These are phyloP conservation scores for Drosophila helvetica DNA, from an alignment of 2,888 invertebrate genomes.

Conservation along the genomic window DNA sequence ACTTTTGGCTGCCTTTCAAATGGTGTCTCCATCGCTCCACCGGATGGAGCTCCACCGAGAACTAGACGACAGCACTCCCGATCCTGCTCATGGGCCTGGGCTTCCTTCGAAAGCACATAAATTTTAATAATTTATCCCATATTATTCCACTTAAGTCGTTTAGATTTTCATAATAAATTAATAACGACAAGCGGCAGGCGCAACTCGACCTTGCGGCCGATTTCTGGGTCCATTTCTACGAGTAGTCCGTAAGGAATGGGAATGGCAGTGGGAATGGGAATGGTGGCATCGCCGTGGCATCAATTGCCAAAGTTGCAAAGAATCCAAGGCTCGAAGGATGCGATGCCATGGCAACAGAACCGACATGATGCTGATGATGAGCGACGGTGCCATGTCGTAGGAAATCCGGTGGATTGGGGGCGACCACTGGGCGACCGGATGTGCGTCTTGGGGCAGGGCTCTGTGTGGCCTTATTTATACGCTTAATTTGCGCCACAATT, in stretches of 20 bases:
- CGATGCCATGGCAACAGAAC: constrained; percentile 30
- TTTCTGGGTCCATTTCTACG: constrained; percentile 4
- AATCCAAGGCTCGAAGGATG: constrained; percentile 38
- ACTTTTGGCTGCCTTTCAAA: constrained; percentile 75
- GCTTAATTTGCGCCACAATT: constrained; percentile 82
- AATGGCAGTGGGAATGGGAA: not conserved
- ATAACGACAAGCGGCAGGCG: constrained; percentile 70
- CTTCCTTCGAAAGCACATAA: constrained; percentile 79
- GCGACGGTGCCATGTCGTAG: constrained; percentile 18
- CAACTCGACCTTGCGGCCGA: constrained; percentile 51
- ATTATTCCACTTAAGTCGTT: constrained; percentile 83
- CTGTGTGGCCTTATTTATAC: constrained; percentile 80
- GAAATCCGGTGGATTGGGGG: constrained; percentile 6
- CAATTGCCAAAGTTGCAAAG: constrained; percentile 65
- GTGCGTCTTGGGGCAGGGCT: constrained; percentile 27
- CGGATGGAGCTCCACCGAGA: constrained; percentile 22
- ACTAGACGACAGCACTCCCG: constrained; percentile 36
- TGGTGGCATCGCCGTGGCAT: constrained; percentile 39
- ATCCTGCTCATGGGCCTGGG: constrained; percentile 12
- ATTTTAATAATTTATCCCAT: constrained; percentile 83
- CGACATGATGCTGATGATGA: constrained; percentile 38
- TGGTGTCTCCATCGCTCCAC: constrained; percentile 23
- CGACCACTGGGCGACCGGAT: constrained; percentile 49
- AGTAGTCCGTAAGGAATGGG: not conserved
- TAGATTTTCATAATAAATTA: constrained; percentile 83